Evolutionary conservation across 2,113 vertebrate species (phyloP).

Genomic region (Myiagra hebetior): DNA sequence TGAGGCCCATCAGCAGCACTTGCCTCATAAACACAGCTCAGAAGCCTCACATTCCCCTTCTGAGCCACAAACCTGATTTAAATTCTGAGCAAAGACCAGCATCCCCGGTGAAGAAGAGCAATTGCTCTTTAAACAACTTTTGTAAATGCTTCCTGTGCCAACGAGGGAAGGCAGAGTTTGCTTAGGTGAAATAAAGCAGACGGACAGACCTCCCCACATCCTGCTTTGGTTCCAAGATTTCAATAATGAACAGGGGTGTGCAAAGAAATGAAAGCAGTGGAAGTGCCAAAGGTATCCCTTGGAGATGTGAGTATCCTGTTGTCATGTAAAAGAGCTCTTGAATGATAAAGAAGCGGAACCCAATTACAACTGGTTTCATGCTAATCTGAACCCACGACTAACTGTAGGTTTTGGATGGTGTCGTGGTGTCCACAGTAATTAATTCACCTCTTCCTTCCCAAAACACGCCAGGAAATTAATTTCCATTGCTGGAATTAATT

Average conservation of each 20-base stretch:
- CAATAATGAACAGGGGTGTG: conserved; percentile 58
- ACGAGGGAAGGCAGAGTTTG: conserved; percentile 25
- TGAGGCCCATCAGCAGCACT: not conserved
- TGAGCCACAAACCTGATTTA: not conserved
- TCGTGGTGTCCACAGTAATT: conserved; percentile 51
- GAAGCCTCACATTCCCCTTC: not conserved
- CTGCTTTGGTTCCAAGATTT: conserved; percentile 63
- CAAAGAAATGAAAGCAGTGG: conserved; percentile 66
- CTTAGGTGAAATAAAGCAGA: conserved; percentile 59
- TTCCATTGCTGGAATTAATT: conserved; percentile 65
- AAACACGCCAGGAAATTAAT: conserved; percentile 66
- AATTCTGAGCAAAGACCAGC: conserved; percentile 34
- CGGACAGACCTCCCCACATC: not conserved
- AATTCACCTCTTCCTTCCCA: conserved; percentile 74
- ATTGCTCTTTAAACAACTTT: conserved; percentile 54
- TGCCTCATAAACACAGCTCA: not conserved
- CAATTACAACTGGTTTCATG: conserved; percentile 58
- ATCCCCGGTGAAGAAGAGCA: not conserved
- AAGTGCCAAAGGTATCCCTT: conserved; percentile 76
- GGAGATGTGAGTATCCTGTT: conserved; percentile 66
- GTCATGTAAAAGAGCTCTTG: conserved; percentile 74
- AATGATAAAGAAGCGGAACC: conserved; percentile 65
- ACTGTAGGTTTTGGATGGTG: conserved; percentile 42
- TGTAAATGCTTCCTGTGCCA: conserved; percentile 49
- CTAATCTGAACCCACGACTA: conserved; percentile 63